Percentiles rank a stretch among this genome's conserved stretches.
These are phyloP conservation scores for Disparrhopalites patrizii DNA, from an alignment of 2,888 invertebrate genomes.

Conservation along the genomic window DNA sequence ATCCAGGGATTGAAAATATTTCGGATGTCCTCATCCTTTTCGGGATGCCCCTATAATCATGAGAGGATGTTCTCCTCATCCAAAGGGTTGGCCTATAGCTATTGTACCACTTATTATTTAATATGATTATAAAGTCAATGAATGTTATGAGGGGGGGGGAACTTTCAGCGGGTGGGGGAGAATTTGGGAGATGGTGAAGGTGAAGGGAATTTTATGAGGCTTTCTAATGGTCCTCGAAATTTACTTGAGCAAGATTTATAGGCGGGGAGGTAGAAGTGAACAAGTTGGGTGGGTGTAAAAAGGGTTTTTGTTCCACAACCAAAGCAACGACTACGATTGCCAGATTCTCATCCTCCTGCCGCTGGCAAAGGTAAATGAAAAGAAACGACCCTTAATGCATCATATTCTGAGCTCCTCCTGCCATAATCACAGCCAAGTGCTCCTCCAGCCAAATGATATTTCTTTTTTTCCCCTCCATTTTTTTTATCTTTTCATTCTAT, in stretches of 20 bases:
- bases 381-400: conserved; percentile 15
- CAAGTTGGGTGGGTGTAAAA: background rate
- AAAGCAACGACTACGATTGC: conserved; percentile 17
- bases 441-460: conserved; percentile 12
- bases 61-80: no score
- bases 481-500: no score
- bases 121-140: no score
- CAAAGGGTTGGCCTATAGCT: no score
- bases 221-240: conserved; percentile 34
- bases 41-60: no score
- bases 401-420: conserved; percentile 10
- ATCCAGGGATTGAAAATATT: no score
- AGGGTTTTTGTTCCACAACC: conserved; percentile 12
- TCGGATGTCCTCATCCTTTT: no score
- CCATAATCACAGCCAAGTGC: conserved; percentile 15
- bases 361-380: conserved; percentile 25
- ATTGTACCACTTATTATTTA: no score
- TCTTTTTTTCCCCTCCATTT: no score
- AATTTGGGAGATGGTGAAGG: background rate
- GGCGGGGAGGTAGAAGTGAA: conserved; percentile 9
- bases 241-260: conserved; percentile 25
- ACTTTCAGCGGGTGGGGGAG: background rate
- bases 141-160: background rate
- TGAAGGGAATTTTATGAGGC: conserved; percentile 34
- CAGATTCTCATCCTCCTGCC: conserved; percentile 24